These are phyloP conservation scores for Sycobia sp. DNA, from an alignment of 1,140 invertebrate species.

Conservation along the genomic window DNA sequence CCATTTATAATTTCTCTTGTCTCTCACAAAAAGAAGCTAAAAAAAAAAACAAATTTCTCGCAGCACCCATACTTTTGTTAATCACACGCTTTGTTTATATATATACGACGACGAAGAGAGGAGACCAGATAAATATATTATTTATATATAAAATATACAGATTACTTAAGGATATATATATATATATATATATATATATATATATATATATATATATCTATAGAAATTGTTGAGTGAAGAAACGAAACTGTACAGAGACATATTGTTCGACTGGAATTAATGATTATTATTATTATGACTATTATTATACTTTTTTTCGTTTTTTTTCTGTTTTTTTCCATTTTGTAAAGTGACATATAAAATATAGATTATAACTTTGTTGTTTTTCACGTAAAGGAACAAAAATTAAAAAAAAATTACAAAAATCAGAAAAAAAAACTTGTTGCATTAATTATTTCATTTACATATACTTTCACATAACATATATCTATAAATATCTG, in stretches of 20 bases:
- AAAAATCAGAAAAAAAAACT: too few relatives aligned
- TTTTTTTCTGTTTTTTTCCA: background rate
- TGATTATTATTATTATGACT: slow-evolving; percentile 40
- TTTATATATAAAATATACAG: background rate
- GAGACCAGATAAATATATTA: background rate
- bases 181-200: too few relatives aligned
- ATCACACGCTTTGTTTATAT: background rate
- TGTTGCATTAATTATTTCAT: too few relatives aligned
- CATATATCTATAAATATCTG: too few relatives aligned
- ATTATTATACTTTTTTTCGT: slow-evolving; percentile 52
- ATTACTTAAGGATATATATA: too few relatives aligned
- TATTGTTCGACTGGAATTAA: slow-evolving; percentile 50
- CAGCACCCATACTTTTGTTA: too few relatives aligned
- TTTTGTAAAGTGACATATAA: background rate
- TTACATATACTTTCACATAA: slow-evolving; percentile 4
- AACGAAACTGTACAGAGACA: slow-evolving; percentile 54
- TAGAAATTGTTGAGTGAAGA: background rate
- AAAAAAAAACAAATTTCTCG: too few relatives aligned
- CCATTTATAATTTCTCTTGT: too few relatives aligned
- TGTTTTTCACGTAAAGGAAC: slow-evolving; percentile 35
- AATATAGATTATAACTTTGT: slow-evolving; percentile 30
- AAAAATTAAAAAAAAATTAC: too few relatives aligned
- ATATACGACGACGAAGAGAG: slow-evolving; percentile 1
- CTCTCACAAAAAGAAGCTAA: too few relatives aligned
- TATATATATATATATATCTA: background rate